A percentile compares a stretch with the other conserved stretches of the same genome.
These are phyloP conservation scores for Aspidiotus destructor DNA, from an alignment of 2,888 invertebrate genomes.

Conservation along the genomic window DNA sequence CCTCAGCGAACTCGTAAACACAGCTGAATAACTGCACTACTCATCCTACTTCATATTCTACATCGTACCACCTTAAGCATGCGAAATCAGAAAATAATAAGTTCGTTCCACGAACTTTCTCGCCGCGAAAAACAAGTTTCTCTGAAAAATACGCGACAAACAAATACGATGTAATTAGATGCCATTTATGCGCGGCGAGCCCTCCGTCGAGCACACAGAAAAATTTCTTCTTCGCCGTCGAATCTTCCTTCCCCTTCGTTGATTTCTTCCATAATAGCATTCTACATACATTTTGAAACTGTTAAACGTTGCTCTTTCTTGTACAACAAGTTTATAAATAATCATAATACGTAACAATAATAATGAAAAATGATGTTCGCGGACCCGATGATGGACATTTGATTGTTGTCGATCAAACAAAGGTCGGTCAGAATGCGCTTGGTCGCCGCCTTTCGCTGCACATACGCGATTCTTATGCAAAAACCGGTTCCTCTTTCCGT, in stretches of 20 bases:
- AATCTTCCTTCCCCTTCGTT: not conserved
- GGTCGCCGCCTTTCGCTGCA: constrained; percentile 7
- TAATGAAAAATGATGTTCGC: constrained; percentile 29
- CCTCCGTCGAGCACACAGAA: not conserved
- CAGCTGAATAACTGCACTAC: too few species aligned
- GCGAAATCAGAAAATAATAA: too few species aligned
- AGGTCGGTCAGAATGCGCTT: constrained; percentile 24
- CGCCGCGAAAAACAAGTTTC: too few species aligned
- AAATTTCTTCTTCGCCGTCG: not conserved
- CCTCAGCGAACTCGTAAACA: too few species aligned
- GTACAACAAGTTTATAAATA: constrained; percentile 13
- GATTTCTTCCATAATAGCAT: too few species aligned
- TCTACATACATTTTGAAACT: constrained; percentile 7
- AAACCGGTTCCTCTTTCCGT: constrained; percentile 14
- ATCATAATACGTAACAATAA: not conserved
- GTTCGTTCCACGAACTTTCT: too few species aligned
- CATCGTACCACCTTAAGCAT: too few species aligned
- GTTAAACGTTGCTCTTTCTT: constrained; percentile 16
- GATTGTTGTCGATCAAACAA: constrained; percentile 31
- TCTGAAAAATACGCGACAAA: not conserved
- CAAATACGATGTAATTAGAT: constrained; percentile 12
- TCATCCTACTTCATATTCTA: too few species aligned
- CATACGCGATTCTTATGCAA: not conserved
- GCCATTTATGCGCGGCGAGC: not conserved
- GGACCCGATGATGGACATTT: constrained; percentile 28